phyloP scores from a whole-genome alignment of 2,797 vertebrate genomes.

The Oreonectes daqikongensis region DNA sequence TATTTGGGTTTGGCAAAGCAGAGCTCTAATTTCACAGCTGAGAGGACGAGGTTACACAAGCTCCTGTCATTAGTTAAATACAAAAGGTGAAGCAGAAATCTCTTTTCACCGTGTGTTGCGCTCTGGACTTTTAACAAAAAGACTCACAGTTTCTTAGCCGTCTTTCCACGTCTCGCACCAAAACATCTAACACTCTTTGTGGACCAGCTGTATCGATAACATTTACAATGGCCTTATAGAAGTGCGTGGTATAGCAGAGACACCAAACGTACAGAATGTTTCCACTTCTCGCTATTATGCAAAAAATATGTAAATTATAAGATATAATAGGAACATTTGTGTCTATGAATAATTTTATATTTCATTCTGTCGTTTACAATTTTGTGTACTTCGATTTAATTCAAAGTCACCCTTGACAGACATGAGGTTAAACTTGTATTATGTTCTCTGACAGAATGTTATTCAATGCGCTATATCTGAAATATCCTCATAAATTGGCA shows the following conservation, averaged over 20 bases:
- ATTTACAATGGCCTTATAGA: no score
- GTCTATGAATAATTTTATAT: neutral
- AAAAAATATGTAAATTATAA: neutral
- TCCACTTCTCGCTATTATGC: neutral
- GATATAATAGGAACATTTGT: neutral
- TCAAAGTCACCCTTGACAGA: neutral
- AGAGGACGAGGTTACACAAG: slow-evolving; percentile 32
- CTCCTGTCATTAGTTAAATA: slow-evolving; percentile 47
- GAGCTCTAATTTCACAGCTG: slow-evolving; percentile 49
- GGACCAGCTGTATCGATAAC: neutral
- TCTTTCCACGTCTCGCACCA: neutral
- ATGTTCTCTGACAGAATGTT: neutral
- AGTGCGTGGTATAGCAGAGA: no score
- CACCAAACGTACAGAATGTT: neutral
- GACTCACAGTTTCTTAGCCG: neutral
- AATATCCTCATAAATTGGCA: neutral
- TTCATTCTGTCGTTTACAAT: neutral
- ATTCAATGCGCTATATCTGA: neutral
- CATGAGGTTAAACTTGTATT: neutral
- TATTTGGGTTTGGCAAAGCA: slow-evolving; percentile 40
- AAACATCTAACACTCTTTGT: neutral
- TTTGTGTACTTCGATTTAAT: neutral
- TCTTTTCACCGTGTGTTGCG: slow-evolving; percentile 8
- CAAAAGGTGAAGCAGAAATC: slow-evolving; percentile 42
- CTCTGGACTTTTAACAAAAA: slow-evolving; percentile 15